Conservation (phyloP, 2,888 invertebrate genomes). For the Aproaerema taeniolella region DNA sequence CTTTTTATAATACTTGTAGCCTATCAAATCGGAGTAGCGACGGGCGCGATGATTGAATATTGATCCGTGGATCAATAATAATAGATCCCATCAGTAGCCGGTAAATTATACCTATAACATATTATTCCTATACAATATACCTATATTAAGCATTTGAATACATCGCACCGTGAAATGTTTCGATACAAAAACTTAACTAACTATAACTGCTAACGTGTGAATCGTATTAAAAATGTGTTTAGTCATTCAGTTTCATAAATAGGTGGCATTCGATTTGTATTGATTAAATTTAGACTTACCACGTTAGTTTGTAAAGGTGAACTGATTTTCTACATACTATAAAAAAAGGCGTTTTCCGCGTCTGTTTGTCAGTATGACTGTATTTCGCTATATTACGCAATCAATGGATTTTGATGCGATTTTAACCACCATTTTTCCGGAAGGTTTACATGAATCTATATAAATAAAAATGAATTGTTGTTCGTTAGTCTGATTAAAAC, state of each 20-base stretch:
- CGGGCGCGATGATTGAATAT: conserved; percentile 70
- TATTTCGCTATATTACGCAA: too few relatives aligned
- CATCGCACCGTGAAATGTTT: conserved; percentile 75
- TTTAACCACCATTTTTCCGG: too few relatives aligned
- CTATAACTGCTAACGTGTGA: conserved; percentile 76
- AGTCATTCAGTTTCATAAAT: conserved; percentile 76
- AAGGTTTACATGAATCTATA: too few relatives aligned
- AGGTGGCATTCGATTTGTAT: conserved; percentile 75
- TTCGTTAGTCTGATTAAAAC: too few relatives aligned
- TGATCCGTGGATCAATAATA: conserved; percentile 74
- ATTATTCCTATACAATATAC: conserved; percentile 56
- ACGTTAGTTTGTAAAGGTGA: conserved; percentile 62
- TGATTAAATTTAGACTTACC: conserved; percentile 73
- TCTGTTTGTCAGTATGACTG: too few relatives aligned
- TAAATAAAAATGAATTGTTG: too few relatives aligned
- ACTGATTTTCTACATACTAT: too few relatives aligned
- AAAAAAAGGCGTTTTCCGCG: too few relatives aligned
- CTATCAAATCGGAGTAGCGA: conserved; percentile 44
- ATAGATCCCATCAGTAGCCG: conserved; percentile 71
- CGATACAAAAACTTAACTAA: conserved; percentile 75
- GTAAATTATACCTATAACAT: conserved; percentile 74
- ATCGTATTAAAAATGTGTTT: conserved; percentile 76
- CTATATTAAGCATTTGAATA: conserved; percentile 68
- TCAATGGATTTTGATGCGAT: too few relatives aligned
- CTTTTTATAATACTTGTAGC: conserved; percentile 47